Percentiles rank a stretch among this genome's conserved stretches.
phyloP scores from a whole-genome alignment of 1,140 invertebrate species.

The Procambarus clarkii region DNA sequence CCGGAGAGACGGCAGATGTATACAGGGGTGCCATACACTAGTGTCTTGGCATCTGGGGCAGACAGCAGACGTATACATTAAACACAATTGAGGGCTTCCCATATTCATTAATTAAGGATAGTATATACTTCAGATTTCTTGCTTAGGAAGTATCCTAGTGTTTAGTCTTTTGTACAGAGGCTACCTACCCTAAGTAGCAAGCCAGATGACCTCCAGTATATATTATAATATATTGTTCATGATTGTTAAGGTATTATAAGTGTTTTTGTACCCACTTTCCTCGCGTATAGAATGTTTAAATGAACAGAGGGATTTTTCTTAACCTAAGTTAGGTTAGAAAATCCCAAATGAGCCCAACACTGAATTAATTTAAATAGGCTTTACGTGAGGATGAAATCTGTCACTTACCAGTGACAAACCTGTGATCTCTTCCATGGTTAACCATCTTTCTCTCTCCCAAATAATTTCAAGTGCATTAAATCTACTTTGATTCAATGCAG shows the following conservation, averaged over 20 bases:
- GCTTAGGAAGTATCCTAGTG: slow-evolving; percentile 28
- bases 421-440: too few relatives aligned
- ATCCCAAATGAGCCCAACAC: slow-evolving; percentile 48
- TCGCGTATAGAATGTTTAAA: slow-evolving; percentile 43
- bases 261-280: background rate
- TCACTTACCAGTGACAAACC: background rate
- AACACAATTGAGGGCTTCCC: slow-evolving; percentile 68
- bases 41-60: too few relatives aligned
- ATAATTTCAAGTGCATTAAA: too few relatives aligned
- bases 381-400: background rate
- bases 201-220: slow-evolving; percentile 7
- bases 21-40: too few relatives aligned
- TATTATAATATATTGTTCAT: slow-evolving; percentile 9
- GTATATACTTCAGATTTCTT: slow-evolving; percentile 46
- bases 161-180: slow-evolving; percentile 46
- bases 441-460: too few relatives aligned
- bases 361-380: slow-evolving; percentile 9
- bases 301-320: slow-evolving; percentile 20
- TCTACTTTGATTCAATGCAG: too few relatives aligned
- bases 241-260: background rate
- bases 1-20: slow-evolving; percentile 31
- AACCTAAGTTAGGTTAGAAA: background rate
- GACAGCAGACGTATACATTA: too few relatives aligned
- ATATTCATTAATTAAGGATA: slow-evolving; percentile 44
- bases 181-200: slow-evolving; percentile 1